These are phyloP conservation scores for Salminus brasiliensis DNA, from an alignment of 2,113 vertebrate species.

Conservation along the genomic window DNA sequence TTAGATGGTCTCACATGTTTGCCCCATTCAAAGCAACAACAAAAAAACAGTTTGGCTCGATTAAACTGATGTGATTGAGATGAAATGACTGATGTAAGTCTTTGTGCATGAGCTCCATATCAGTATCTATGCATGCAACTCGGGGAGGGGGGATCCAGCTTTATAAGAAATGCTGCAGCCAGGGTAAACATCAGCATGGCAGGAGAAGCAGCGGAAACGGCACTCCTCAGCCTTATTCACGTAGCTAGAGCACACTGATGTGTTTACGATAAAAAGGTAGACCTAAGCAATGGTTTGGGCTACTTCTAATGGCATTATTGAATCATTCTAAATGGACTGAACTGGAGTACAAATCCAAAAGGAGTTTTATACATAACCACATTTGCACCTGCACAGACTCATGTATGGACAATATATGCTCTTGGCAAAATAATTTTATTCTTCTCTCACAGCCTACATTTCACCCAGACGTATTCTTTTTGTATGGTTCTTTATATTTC, in stretches of 20 bases:
- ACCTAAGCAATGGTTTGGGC: slow-evolving; percentile 36
- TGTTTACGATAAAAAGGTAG: slow-evolving; percentile 50
- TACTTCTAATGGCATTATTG: slow-evolving; percentile 52
- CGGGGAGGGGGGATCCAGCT: slow-evolving; percentile 52
- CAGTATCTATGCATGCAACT: slow-evolving; percentile 61
- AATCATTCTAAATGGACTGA: slow-evolving; percentile 65
- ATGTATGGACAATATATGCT: slow-evolving; percentile 29
- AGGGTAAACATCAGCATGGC: slow-evolving; percentile 42
- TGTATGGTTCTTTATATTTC: slow-evolving; percentile 41
- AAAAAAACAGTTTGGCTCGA: background rate
- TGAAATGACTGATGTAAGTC: slow-evolving; percentile 32
- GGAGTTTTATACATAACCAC: slow-evolving; percentile 50
- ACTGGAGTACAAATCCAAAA: slow-evolving; percentile 66
- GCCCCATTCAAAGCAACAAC: slow-evolving; percentile 20
- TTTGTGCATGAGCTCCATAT: slow-evolving; percentile 59
- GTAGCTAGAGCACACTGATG: slow-evolving; percentile 40
- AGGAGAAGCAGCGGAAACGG: slow-evolving; percentile 27
- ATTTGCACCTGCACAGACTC: slow-evolving; percentile 38
- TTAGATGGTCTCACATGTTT: slow-evolving; percentile 8
- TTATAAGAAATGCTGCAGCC: slow-evolving; percentile 44
- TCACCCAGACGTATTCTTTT: slow-evolving; percentile 42
- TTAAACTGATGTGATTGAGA: background rate
- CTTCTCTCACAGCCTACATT: slow-evolving; percentile 39
- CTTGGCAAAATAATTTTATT: slow-evolving; percentile 45
- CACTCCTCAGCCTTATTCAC: slow-evolving; percentile 45